Conservation (phyloP, 2,113 vertebrate genomes). For the Toxotes chatareus region DNA sequence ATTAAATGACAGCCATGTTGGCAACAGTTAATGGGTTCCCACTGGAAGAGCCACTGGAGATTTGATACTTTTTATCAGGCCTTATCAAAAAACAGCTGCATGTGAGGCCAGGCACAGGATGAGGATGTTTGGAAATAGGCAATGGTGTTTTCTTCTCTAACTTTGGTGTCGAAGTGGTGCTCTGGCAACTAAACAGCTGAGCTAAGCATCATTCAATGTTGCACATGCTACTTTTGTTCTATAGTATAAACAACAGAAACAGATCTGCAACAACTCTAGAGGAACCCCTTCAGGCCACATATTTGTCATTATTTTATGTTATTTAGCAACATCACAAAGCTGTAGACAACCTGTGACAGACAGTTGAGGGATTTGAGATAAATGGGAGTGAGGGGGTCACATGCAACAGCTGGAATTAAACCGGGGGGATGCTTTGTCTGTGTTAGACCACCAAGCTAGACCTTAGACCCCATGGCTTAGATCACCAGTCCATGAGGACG, state of each 20-base stretch:
- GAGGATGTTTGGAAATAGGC: background rate
- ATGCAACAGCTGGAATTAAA: background rate
- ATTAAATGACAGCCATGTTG: slow-evolving; percentile 34
- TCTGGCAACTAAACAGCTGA: background rate
- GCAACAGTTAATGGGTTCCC: slow-evolving; percentile 33
- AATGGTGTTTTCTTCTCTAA: background rate
- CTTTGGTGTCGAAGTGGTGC: background rate
- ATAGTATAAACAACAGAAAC: too few relatives aligned
- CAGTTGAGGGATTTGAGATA: background rate
- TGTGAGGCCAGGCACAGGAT: background rate
- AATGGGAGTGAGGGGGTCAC: background rate
- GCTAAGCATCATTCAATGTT: background rate
- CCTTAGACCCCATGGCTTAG: slow-evolving; percentile 19
- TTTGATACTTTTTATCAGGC: background rate
- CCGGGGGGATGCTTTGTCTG: background rate
- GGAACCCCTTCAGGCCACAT: too few relatives aligned
- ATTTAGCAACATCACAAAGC: background rate
- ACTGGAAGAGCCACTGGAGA: background rate
- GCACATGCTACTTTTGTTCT: background rate
- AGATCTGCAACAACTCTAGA: too few relatives aligned
- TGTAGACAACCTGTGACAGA: background rate
- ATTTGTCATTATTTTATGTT: too few relatives aligned
- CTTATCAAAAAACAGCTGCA: background rate
- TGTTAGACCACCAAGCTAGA: background rate
- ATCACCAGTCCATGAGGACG: slow-evolving; percentile 17